These are phyloP conservation scores for Scatophagus argus DNA, from an alignment of 2,113 vertebrate species.

Conservation along the genomic window DNA sequence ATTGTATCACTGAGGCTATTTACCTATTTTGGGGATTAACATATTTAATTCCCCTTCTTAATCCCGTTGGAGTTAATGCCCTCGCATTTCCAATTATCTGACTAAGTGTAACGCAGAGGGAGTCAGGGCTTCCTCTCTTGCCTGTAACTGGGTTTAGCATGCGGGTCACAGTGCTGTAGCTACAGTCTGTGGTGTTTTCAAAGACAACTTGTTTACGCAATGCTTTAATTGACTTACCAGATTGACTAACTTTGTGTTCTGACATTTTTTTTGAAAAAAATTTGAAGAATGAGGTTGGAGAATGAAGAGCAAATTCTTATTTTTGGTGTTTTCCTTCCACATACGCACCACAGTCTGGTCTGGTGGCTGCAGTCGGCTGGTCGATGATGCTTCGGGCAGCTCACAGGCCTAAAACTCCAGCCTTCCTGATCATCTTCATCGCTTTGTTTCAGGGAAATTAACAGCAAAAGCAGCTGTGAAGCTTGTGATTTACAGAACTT, in stretches of 20 bases:
- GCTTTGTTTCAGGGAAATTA: conserved; percentile 14
- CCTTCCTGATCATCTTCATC: not conserved
- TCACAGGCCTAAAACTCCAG: not conserved
- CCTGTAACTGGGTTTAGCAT: conserved; percentile 81
- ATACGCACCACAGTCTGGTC: no score
- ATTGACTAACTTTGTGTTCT: conserved; percentile 56
- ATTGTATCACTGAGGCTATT: conserved; percentile 90
- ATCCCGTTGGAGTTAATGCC: conserved; percentile 88
- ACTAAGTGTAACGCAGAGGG: conserved; percentile 84
- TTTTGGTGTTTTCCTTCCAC: not conserved
- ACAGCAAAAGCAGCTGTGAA: not conserved
- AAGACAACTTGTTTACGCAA: conserved; percentile 75
- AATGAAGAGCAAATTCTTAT: not conserved
- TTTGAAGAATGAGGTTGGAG: not conserved
- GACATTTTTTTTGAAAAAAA: conserved; percentile 20
- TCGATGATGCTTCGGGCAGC: conserved; percentile 1
- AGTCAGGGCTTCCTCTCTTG: conserved; percentile 78
- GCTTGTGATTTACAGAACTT: not conserved
- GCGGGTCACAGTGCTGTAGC: conserved; percentile 74
- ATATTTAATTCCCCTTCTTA: conserved; percentile 89
- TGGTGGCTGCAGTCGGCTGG: conserved; percentile 5
- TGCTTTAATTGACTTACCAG: conserved; percentile 75
- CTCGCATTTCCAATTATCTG: conserved; percentile 89
- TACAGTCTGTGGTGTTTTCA: conserved; percentile 73
- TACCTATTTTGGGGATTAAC: conserved; percentile 90